Base-by-base conservation (phyloP, 2,113 vertebrate species). In the Shinisaurus crocodilurus region DNA sequence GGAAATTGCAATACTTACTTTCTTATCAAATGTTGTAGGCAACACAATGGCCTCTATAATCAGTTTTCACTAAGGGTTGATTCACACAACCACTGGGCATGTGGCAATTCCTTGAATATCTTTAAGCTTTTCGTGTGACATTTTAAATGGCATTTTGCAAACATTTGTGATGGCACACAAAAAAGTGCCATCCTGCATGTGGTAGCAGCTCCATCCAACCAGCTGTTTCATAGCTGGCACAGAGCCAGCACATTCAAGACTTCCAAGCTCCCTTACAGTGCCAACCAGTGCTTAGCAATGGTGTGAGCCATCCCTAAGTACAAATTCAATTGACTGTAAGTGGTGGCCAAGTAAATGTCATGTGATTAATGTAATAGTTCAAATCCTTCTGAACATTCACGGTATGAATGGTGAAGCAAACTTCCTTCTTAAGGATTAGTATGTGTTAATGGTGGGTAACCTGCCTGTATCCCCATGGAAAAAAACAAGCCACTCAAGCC, bases 321-420 rank as follows among this genome's bases (percentile, higher is more conserved):
- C 91, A 95, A 96, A 97, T 96, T 97, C 96, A 97, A 96, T 97
- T 96, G 96, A 94, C 87, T 93, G 29, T 96, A 96, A 97, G 95
- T 93, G 88, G 94, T 89, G 93, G 95, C 94, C 95, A 96, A 95
- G 94, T 96, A 96, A 96, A 84, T 37, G 60, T 94, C 54, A 54
- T 94, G 93, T 96, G 96, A 97, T 97, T 97, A 96, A 97, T 97
- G 95, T 95, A 93, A 85, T 89, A 91, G 93, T 96, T 96, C 91
- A 94, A 90, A 91, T 81, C 93, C 77, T 96, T 96, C 95, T 95
- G 95, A 98, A 97, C 92, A 96, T 95, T 96, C 93, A 90, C 86
- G 93, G 92, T 92, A 94, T 96, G 95, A 96, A 95, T 93, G 96
- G 94, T 94, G 92, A 92, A 92, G 91, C 92, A 94, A 91, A 93